Base-by-base conservation (phyloP, 2,888 invertebrate genomes). In the Drosophila prostipennis region DNA sequence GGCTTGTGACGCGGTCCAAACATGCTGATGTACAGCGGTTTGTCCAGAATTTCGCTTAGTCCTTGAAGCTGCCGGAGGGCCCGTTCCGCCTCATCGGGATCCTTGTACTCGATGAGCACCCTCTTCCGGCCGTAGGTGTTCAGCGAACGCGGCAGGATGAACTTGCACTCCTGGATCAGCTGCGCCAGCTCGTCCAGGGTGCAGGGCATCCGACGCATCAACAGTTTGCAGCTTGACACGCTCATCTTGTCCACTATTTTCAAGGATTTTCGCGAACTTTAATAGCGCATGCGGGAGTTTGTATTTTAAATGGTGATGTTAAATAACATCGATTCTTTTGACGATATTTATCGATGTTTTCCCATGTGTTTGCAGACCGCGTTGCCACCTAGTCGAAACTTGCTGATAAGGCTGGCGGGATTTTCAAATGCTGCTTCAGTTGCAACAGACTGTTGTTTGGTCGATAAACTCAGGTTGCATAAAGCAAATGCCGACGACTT, bases 161-260 rank as follows among this genome's bases (percentile, higher is more conserved):
- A 70, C 6, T 77, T 70, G 4, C 81, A 51, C 7, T 79, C 76
- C 11, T 69, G 67, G 13, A 91, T 76, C 0, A 88, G 37, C 36
- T 71, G 70, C 1, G 72, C 65, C 34, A 90, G 58, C 13, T 89
- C 75, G 4, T 74, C 64, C 37, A 89, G 73, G 71, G 78, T 75
- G 57, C 81, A 85, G 14, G 91, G 90, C 76, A 91, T 80, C 69
- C 77, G 88, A 60, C 90, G 90, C 0, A 90, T 58, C 51, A 90
- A 51, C 64, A 90, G 70, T 42, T 84, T 91, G 34, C 69, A 68
- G 10, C 72, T 72, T 10, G 48, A 29, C 16, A 36, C 53, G 23
- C 32, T 51, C 70, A 74, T 74, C 49, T 51, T 61, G 0, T 6
- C 6, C 29, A 14, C n/a, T 14, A 23, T 23, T 36, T 45, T 6